Conservation (phyloP, 2,888 invertebrate genomes). For the Drosophila gaucha region DNA sequence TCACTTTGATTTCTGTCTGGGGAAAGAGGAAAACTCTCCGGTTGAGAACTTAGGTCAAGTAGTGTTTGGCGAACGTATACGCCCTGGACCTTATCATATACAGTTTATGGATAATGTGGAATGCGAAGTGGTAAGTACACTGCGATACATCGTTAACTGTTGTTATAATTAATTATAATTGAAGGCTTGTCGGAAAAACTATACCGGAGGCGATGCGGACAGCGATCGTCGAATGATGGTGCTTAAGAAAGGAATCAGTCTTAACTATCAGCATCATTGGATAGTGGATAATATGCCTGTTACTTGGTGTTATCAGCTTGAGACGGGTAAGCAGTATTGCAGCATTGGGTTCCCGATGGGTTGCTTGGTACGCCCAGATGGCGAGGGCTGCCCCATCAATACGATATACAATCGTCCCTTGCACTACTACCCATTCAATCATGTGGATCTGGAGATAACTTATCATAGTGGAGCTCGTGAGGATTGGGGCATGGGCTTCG, state of each 20-base stretch:
- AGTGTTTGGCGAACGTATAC: constrained; percentile 99
- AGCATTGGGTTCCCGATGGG: constrained; percentile 99
- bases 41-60: constrained; percentile 99
- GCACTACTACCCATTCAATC: constrained; percentile 97
- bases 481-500: constrained; percentile 93
- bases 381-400: constrained; percentile 87
- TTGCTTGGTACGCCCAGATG: constrained; percentile 90
- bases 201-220: constrained; percentile 88
- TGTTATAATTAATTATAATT: neutral
- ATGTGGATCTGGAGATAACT: constrained; percentile 96
- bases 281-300: constrained; percentile 99
- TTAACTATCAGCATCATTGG: constrained; percentile 99
- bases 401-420: constrained; percentile 87
- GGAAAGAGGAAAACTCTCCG: constrained; percentile 92
- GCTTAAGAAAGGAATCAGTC: constrained; percentile 95
- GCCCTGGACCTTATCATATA: constrained; percentile 96
- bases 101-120: constrained; percentile 90
- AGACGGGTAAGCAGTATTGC: constrained; percentile 92
- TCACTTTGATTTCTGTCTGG: constrained; percentile 97
- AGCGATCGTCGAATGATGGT: constrained; percentile 90
- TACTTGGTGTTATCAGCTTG: constrained; percentile 95
- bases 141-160: neutral
- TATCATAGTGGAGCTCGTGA: constrained; percentile 96
- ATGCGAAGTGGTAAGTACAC: constrained; percentile 86
- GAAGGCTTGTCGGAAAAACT: constrained; percentile 88